These are phyloP conservation scores for Apodemus speciosus DNA, from an alignment of 2,113 vertebrate species.

Conservation along the genomic window DNA sequence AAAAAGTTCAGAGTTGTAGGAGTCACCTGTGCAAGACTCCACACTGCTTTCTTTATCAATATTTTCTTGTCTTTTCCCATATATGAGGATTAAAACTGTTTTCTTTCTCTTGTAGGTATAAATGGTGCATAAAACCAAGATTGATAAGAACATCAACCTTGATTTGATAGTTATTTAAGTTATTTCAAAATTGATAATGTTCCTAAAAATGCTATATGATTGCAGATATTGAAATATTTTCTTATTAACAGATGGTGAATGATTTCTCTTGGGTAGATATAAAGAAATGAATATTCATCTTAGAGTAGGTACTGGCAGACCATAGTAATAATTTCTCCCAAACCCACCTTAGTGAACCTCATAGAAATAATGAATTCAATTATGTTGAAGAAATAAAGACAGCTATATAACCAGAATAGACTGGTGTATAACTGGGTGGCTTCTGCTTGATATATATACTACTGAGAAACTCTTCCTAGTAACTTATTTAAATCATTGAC, in stretches of 20 bases:
- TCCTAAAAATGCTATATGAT: background rate
- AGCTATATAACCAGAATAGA: background rate
- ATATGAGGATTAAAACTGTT: background rate
- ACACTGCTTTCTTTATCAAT: background rate
- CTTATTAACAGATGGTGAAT: background rate
- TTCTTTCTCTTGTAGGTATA: background rate
- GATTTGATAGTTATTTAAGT: background rate
- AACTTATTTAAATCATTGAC: background rate
- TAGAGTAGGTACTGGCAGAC: background rate
- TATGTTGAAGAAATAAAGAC: background rate
- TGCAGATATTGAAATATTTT: background rate
- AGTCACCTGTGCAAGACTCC: rapidly evolving
- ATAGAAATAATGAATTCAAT: background rate
- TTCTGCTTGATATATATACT: background rate
- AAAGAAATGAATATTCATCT: background rate
- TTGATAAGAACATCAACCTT: background rate
- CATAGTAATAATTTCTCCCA: background rate
- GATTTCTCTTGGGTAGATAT: too few species aligned
- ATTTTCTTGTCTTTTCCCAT: background rate
- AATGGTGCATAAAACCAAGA: background rate
- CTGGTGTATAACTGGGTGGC: too few species aligned
- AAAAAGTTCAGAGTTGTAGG: background rate
- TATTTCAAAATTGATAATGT: background rate
- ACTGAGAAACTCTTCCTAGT: background rate
- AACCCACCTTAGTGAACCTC: too few species aligned